phyloP scores from a whole-genome alignment of 2,113 vertebrate genomes.

The Tetrao urogallus region DNA sequence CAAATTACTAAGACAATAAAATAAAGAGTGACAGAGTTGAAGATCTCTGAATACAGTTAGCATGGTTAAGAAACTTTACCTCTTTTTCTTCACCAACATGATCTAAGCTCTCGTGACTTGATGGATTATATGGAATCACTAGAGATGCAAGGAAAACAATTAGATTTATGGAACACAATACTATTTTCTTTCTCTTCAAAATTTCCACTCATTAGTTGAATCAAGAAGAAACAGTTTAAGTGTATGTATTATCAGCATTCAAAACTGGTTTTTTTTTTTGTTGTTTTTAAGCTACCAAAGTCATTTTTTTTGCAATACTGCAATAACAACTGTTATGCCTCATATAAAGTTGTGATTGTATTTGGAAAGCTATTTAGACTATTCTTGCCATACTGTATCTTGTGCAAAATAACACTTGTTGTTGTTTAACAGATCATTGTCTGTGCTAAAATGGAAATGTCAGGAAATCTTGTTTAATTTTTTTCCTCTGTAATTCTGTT shows the following conservation, averaged over 20 bases:
- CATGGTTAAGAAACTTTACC: conserved; percentile 75
- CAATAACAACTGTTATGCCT: background rate
- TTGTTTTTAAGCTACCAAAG: background rate
- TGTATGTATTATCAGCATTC: background rate
- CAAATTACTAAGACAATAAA: background rate
- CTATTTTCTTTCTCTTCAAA: background rate
- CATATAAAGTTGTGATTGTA: background rate
- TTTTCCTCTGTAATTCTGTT: background rate
- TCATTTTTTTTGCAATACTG: background rate
- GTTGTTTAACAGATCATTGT: background rate
- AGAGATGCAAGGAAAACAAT: conserved; percentile 20
- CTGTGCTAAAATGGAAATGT: background rate
- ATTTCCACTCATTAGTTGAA: background rate
- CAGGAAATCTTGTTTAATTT: background rate
- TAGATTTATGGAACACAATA: rapidly evolving
- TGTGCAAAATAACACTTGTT: background rate
- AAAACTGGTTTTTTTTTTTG: background rate
- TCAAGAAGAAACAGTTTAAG: background rate
- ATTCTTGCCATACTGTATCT: background rate
- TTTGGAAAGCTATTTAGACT: background rate
- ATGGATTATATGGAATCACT: conserved; percentile 90
- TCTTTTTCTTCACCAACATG: conserved; percentile 95
- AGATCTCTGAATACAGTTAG: background rate
- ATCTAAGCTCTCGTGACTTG: conserved; percentile 91
- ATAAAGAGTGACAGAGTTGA: background rate